Evolutionary conservation across 2,113 vertebrate genomes (phyloP), one percentile per base, ranked within the genome.

Genomic region (Chaetorhynchus papuensis): DNA sequence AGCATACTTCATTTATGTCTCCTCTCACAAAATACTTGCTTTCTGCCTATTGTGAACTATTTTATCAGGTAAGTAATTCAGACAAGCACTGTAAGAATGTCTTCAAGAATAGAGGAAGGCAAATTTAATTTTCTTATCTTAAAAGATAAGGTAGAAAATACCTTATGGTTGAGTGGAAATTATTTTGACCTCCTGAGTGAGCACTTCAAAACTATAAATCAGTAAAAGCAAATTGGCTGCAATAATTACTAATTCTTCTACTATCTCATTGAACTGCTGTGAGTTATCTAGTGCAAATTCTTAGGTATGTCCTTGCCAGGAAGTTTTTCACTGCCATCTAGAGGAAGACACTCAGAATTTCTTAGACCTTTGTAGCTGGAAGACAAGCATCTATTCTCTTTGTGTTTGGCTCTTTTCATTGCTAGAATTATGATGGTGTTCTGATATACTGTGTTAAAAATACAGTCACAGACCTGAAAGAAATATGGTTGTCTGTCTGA

Each of bases 261-360:
- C 21, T 72, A 35, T 82, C 15, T 42, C 16, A 13, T 6, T 83
- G 60, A 83, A 75, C 47, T 69, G 45, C 79, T 70, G 3, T 4
- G 17, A 66, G 20, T 31, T 52, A 44, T 11, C 39, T 65, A 24
- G 13, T 83, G 20, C 33, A 33, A 83, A 52, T 86, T 70, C 60
- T 82, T 90, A 18, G 5, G 1, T 44, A 24, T 30, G 33, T 63
- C 42, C 27, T 78, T 86, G 59, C 76, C 60, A 60, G 69, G 30
- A 95, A 61, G 79, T 56, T 96, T 96, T 89, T 90, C 95, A 69
- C 93, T 97, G 96, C 96, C 97, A 96, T 83, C 95, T 97, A 95
- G 95, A 94, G 96, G 97, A 89, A 82, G 47, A 49, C 45, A 39
- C 28, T 74, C n/a, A 42, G 42, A 92, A 69, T 79, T 78, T 39